phyloP scores from a whole-genome alignment of 2,888 invertebrate species.

The Cylloceria caligata region DNA sequence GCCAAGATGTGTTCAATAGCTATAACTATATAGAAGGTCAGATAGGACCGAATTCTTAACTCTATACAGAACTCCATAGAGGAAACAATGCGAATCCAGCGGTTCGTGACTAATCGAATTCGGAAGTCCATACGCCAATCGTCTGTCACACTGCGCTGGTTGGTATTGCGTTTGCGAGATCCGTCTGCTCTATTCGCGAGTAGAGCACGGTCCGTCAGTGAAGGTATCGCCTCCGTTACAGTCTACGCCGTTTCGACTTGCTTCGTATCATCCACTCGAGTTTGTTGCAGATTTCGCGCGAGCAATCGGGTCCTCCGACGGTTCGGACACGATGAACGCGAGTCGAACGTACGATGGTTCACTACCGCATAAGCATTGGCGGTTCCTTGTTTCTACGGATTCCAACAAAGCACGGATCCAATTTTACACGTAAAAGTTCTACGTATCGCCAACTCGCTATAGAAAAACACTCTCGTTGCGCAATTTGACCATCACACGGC shows the following conservation, averaged over 20 bases:
- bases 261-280: constrained; percentile 26
- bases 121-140: constrained; percentile 76
- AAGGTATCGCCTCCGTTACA: constrained; percentile 19
- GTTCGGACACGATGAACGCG: no score
- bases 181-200: constrained; percentile 46
- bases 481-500: no score
- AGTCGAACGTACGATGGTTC: no score
- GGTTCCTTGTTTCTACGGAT: no score
- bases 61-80: constrained; percentile 42
- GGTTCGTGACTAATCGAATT: constrained; percentile 75
- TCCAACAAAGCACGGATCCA: no score
- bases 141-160: constrained; percentile 69
- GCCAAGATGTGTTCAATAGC: background rate
- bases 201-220: constrained; percentile 3
- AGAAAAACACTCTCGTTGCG: no score
- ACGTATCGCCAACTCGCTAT: no score
- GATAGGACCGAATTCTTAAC: constrained; percentile 48
- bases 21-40: constrained; percentile 25
- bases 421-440: no score
- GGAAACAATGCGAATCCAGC: constrained; percentile 65
- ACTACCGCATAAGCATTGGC: no score
- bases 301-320: constrained; percentile 7
- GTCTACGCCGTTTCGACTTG: constrained; percentile 37
- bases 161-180: constrained; percentile 45
- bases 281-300: constrained; percentile 29